Base-by-base conservation (phyloP, 2,797 vertebrate species). In the Halcyon badia region DNA sequence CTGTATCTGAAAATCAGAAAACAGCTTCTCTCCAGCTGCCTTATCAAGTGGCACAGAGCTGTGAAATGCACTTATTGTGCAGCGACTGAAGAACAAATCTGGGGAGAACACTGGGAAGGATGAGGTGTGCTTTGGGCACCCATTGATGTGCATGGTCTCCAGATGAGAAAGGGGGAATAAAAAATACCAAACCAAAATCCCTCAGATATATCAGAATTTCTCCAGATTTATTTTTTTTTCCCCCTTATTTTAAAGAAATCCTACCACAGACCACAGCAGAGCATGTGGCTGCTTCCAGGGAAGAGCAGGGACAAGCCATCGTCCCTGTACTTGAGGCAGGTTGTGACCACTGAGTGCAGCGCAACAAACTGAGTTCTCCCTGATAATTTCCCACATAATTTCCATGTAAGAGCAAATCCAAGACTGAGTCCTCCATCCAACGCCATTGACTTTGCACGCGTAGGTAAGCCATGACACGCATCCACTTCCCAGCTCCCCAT, bases 1-100 rank as follows among this genome's bases (percentile, higher is more conserved):
- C 0, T 0, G 21, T 94, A 97, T 97, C 93, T 79, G 79, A 64
- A 86, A 95, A 96, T 95, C 93, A 94, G 96, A 94, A 94, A 96
- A 95, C 83, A 96, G 88, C 92, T 96, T 95, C 83, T 90, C 77
- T 90, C 87, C 80, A 65, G 77, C 88, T 87, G 87, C 76, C 78
- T 94, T 91, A 96, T 94, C 92, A 57, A 92, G 78, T 28, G 69
- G 64, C 85, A 90, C 42, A 77, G 82, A 66, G 37, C 39, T 66
- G 30, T 62, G 61, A 77, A 91, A 54, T 28, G 60, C 42, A 87
- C 51, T 89, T 78, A 75, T 13, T 87, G 88, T 87, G 83, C 72
- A 65, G 52, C 1, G 0, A 87, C 61, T 44, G 17, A 44, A 71
- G 57, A 33, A 91, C 60, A 64, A 15, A 31, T 17, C n/a, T 33